Conservation (phyloP, 2,888 invertebrate species). For the Lobophora halterata region DNA sequence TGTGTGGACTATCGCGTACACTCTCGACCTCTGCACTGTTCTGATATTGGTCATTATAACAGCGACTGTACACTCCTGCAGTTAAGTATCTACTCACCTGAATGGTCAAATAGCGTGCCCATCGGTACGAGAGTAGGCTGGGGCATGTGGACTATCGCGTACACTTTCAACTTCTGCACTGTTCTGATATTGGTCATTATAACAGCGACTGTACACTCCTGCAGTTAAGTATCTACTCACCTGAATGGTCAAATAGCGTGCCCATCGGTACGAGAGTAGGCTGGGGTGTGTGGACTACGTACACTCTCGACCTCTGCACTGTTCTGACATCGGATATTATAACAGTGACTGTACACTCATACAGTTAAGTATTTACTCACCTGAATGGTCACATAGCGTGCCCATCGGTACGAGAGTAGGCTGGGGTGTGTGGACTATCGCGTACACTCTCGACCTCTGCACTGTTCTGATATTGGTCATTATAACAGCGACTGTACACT, state of each 20-base stretch:
- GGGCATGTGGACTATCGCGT: slow-evolving; percentile 88
- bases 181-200: slow-evolving; percentile 91
- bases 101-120: slow-evolving; percentile 71
- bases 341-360: slow-evolving; percentile 90
- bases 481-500: slow-evolving; percentile 89
- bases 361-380: slow-evolving; percentile 38
- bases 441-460: slow-evolving; percentile 89
- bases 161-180: slow-evolving; percentile 89
- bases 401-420: slow-evolving; percentile 57
- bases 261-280: slow-evolving; percentile 57
- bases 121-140: slow-evolving; percentile 10
- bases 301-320: slow-evolving; percentile 89
- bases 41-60: slow-evolving; percentile 92
- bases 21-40: slow-evolving; percentile 88
- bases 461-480: slow-evolving; percentile 91
- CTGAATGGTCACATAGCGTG: slow-evolving; percentile 51
- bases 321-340: slow-evolving; percentile 91
- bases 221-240: slow-evolving; percentile 38
- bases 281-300: slow-evolving; percentile 87
- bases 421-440: slow-evolving; percentile 86
- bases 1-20: slow-evolving; percentile 87
- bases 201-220: slow-evolving; percentile 90
- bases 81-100: slow-evolving; percentile 41
- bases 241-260: slow-evolving; percentile 51
- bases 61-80: slow-evolving; percentile 88